These are phyloP conservation scores for Glomeris marginata DNA, from an alignment of 2,888 invertebrate species.

Conservation along the genomic window DNA sequence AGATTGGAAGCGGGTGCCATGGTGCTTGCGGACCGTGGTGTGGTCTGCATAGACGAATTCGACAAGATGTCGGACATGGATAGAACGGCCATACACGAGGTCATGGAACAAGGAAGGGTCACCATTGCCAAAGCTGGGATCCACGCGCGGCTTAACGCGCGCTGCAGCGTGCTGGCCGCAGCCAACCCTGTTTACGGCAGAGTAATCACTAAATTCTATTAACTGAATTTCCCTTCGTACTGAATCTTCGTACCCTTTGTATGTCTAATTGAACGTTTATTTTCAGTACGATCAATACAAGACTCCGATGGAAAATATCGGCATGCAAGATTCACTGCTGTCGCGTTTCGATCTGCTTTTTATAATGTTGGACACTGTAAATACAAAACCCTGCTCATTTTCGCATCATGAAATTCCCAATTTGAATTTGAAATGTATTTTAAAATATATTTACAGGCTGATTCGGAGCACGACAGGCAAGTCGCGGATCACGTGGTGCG, in stretches of 20 bases:
- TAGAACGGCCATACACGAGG: slow-evolving; percentile 98
- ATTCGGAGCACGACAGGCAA: slow-evolving; percentile 73
- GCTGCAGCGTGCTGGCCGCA: slow-evolving; percentile 96
- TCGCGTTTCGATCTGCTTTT: slow-evolving; percentile 98
- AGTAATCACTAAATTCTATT: slow-evolving; percentile 35
- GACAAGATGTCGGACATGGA: slow-evolving; percentile 99
- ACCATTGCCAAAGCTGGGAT: slow-evolving; percentile 98
- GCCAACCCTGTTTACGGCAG: slow-evolving; percentile 98
- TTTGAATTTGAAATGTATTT: slow-evolving; percentile 3
- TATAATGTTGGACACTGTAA: slow-evolving; percentile 81
- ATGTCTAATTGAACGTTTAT: slow-evolving; percentile 11
- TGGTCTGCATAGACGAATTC: slow-evolving; percentile 95
- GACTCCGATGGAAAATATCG: slow-evolving; percentile 99
- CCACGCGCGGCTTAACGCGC: slow-evolving; percentile 90
- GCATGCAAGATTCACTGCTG: slow-evolving; percentile 87
- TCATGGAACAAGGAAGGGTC: slow-evolving; percentile 93
- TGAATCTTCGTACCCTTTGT: neutral
- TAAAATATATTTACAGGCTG: slow-evolving; percentile 32
- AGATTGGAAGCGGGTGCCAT: slow-evolving; percentile 95
- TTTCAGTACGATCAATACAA: slow-evolving; percentile 93
- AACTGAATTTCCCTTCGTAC: neutral
- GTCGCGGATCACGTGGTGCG: slow-evolving; percentile 95
- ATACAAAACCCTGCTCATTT: neutral
- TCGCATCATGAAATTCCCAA: slow-evolving; percentile 1
- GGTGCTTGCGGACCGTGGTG: slow-evolving; percentile 97